Evolutionary conservation across 2,113 vertebrate species (phyloP).

Genomic region (Triplophysa tibetana): DNA sequence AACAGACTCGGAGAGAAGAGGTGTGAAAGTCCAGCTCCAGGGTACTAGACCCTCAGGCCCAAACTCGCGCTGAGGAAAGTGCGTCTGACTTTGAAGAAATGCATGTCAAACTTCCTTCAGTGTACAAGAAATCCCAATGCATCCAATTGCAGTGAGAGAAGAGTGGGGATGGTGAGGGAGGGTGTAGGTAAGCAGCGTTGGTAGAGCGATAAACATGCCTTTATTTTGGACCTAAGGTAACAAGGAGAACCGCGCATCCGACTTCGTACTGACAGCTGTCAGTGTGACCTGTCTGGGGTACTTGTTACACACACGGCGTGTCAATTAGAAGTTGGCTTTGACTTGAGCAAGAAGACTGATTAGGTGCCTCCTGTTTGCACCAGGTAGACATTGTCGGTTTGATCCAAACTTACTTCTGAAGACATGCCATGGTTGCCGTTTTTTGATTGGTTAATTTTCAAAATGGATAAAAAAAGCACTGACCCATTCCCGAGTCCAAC

Average conservation of each 20-base stretch:
- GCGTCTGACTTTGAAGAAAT: slow-evolving; percentile 33
- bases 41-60: slow-evolving; percentile 35
- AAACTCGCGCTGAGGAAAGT: slow-evolving; percentile 6
- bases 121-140: slow-evolving; percentile 37
- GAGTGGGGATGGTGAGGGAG: neutral
- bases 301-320: slow-evolving; percentile 39
- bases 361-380: slow-evolving; percentile 65
- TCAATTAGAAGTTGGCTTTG: slow-evolving; percentile 65
- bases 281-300: slow-evolving; percentile 58
- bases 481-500: too few species aligned
- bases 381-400: slow-evolving; percentile 67
- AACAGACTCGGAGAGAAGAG: slow-evolving; percentile 1
- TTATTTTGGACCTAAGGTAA: slow-evolving; percentile 20
- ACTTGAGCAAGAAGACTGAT: slow-evolving; percentile 63
- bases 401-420: slow-evolving; percentile 48
- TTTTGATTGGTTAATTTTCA: too few species aligned
- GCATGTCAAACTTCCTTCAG: slow-evolving; percentile 39
- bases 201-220: slow-evolving; percentile 21
- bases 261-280: slow-evolving; percentile 69
- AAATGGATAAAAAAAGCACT: too few species aligned
- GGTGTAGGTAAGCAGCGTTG: slow-evolving; percentile 10
- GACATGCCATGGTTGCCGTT: slow-evolving; percentile 5
- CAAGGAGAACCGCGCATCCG: neutral
- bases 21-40: slow-evolving; percentile 21
- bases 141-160: slow-evolving; percentile 32